phyloP scores from a whole-genome alignment of 2,888 invertebrate genomes.

The Megalurothrips usitatus region DNA sequence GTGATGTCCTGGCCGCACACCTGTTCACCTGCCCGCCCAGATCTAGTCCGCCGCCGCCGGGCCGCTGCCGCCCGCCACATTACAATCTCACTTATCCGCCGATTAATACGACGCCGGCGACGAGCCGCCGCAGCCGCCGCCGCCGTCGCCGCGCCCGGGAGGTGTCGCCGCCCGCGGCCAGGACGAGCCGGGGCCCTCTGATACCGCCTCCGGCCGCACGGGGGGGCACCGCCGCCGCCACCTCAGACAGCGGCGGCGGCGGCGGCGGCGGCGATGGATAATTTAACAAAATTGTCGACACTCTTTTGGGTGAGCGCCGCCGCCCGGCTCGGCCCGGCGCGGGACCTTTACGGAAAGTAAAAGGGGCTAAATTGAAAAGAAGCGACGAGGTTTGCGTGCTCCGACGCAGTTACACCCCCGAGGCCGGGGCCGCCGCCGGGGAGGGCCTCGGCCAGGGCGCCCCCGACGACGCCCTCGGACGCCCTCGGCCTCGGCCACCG shows the following conservation, averaged over 20 bases:
- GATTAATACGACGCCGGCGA: too few relatives aligned
- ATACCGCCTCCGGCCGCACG: too few relatives aligned
- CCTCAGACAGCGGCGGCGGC: background rate
- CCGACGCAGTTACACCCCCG: background rate
- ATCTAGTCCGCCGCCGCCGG: too few relatives aligned
- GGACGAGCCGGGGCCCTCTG: too few relatives aligned
- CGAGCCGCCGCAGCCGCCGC: too few relatives aligned
- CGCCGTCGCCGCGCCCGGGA: too few relatives aligned
- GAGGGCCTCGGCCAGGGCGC: background rate
- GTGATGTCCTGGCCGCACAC: too few relatives aligned
- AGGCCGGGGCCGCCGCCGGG: too few relatives aligned
- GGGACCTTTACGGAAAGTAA: background rate
- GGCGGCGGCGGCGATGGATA: background rate
- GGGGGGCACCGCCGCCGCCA: background rate
- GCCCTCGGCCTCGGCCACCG: background rate
- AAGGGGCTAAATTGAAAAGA: conserved; percentile 22
- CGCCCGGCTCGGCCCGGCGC: background rate
- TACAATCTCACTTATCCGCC: too few relatives aligned
- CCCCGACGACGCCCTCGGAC: background rate
- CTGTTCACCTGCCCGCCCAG: too few relatives aligned
- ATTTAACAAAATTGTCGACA: conserved; percentile 25
- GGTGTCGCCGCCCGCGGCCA: too few relatives aligned
- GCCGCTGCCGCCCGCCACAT: too few relatives aligned
- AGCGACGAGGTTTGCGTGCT: background rate
- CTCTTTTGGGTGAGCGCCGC: background rate